A percentile compares a stretch with the other conserved stretches of the same genome.
phyloP scores from a whole-genome alignment of 2,113 vertebrate genomes.

The Urocynchramus pylzowi region DNA sequence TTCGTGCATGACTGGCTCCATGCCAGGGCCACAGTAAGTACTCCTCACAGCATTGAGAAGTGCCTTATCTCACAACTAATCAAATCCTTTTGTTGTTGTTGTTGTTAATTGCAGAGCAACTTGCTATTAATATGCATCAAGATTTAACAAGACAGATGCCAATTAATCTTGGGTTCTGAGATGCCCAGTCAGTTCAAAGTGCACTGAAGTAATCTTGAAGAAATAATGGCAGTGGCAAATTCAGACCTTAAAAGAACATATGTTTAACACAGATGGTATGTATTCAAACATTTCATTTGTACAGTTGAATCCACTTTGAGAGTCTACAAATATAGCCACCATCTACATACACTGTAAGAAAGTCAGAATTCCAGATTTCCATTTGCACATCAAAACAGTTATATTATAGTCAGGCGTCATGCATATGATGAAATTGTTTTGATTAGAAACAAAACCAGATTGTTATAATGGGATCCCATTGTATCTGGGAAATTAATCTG shows the following conservation, averaged over 20 bases:
- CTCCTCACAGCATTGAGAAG: neutral
- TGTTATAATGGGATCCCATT: constrained; percentile 26
- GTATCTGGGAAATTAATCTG: constrained; percentile 54
- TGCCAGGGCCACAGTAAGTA: neutral
- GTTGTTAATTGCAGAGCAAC: neutral
- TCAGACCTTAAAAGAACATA: constrained; percentile 6
- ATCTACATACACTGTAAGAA: constrained; percentile 22
- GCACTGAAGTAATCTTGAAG: neutral
- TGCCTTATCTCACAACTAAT: neutral
- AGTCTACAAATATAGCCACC: constrained; percentile 27
- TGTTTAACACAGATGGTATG: constrained; percentile 42
- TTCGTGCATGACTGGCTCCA: neutral
- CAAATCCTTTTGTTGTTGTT: neutral
- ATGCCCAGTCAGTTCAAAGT: neutral
- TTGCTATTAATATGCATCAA: neutral
- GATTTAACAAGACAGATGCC: neutral
- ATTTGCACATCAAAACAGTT: constrained; percentile 48
- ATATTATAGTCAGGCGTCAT: neutral
- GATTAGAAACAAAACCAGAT: constrained; percentile 53
- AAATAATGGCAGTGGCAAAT: neutral
- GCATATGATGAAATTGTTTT: constrained; percentile 15
- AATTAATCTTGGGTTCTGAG: neutral
- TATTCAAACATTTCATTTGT: constrained; percentile 33
- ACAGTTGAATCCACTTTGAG: constrained; percentile 25
- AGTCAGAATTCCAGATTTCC: constrained; percentile 39